phyloP scores from a whole-genome alignment of 2,797 vertebrate genomes.

The Bufotes viridis region DNA sequence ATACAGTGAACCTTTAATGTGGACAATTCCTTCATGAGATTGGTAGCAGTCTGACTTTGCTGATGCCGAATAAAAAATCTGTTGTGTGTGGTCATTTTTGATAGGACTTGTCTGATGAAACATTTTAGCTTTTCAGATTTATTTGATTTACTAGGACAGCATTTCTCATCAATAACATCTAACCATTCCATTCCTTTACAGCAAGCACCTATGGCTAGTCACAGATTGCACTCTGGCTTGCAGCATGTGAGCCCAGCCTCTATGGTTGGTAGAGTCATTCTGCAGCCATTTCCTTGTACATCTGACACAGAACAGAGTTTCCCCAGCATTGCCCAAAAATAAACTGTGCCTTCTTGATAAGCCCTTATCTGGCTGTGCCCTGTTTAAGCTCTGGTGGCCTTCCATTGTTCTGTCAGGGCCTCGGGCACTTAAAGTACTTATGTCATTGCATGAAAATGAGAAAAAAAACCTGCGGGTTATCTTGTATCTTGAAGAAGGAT shows the following conservation, averaged over 20 bases:
- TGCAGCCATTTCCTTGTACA: neutral
- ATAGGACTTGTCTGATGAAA: neutral
- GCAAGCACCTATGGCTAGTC: neutral
- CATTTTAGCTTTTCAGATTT: neutral
- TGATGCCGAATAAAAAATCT: no score
- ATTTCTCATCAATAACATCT: neutral
- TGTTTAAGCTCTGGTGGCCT: constrained; percentile 34
- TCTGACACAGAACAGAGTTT: neutral
- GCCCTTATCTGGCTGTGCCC: constrained; percentile 14
- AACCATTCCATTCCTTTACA: neutral
- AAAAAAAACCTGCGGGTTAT: neutral
- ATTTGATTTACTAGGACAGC: neutral
- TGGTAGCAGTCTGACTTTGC: neutral
- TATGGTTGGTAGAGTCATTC: neutral
- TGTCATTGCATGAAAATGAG: constrained; percentile 8
- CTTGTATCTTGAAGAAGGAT: neutral
- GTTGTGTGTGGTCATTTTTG: neutral
- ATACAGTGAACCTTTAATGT: neutral
- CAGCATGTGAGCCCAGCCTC: neutral
- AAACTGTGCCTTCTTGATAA: neutral
- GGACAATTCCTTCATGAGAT: neutral
- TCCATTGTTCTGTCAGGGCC: constrained; percentile 30
- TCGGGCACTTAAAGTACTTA: neutral
- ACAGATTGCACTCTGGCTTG: neutral
- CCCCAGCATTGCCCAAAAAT: neutral